phyloP scores from a whole-genome alignment of 2,888 invertebrate genomes.

The Congeria kusceri region DNA sequence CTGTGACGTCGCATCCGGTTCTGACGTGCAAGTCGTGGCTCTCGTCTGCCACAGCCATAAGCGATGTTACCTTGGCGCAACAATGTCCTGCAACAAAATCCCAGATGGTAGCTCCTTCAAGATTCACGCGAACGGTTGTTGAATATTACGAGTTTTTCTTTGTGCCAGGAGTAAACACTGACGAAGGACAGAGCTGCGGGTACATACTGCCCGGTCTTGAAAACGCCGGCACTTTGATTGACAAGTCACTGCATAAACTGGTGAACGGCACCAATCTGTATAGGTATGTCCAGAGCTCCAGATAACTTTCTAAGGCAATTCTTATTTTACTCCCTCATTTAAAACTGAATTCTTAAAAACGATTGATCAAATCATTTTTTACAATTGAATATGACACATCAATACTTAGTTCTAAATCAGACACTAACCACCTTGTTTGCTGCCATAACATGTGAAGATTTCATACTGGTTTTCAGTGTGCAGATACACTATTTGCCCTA shows the following conservation, averaged over 20 bases:
- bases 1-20: conserved; percentile 37
- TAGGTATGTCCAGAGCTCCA: conserved; percentile 26
- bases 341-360: too few species aligned
- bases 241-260: conserved; percentile 23
- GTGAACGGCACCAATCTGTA: conserved; percentile 57
- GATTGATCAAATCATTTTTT: too few species aligned
- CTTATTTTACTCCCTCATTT: too few species aligned
- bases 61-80: neutral
- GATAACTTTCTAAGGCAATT: too few species aligned
- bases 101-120: conserved; percentile 6
- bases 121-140: neutral
- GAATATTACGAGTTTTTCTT: conserved; percentile 27
- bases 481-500: too few species aligned
- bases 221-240: conserved; percentile 23
- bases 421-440: too few species aligned
- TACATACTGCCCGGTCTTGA: conserved; percentile 10
- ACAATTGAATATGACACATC: too few species aligned
- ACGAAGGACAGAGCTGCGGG: conserved; percentile 30
- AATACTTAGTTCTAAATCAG: too few species aligned
- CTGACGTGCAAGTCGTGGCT: conserved; percentile 32
- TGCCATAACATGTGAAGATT: too few species aligned
- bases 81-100: conserved; percentile 28
- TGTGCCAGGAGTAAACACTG: neutral
- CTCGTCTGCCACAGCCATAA: neutral
- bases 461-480: too few species aligned